phyloP scores from a whole-genome alignment of 2,797 vertebrate species.

The Lateolabrax maculatus region DNA sequence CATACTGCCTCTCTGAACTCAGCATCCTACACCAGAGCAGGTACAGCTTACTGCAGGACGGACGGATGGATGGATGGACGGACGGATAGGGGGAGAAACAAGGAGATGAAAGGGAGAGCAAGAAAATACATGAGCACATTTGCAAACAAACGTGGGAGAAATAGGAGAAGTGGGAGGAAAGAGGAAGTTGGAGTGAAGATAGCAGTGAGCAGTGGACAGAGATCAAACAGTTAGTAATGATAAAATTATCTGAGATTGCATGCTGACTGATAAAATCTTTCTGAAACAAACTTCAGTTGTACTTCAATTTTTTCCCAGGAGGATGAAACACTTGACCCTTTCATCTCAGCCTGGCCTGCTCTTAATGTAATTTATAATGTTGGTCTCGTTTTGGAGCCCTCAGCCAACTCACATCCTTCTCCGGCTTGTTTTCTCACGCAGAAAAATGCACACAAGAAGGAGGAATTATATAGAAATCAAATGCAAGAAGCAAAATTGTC shows the following conservation, averaged over 20 bases:
- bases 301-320: constrained; percentile 23
- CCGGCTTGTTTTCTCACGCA: background rate
- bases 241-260: constrained; percentile 52
- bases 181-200: constrained; percentile 2
- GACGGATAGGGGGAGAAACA: background rate
- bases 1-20: constrained; percentile 90
- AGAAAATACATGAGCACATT: background rate
- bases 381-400: constrained; percentile 2
- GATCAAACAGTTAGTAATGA: constrained; percentile 56
- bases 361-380: constrained; percentile 19
- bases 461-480: background rate
- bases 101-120: background rate
- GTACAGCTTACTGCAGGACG: constrained; percentile 85
- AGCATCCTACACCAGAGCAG: constrained; percentile 89
- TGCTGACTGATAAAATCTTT: constrained; percentile 42
- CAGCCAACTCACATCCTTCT: background rate
- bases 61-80: too few species aligned
- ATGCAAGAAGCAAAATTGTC: background rate
- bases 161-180: background rate
- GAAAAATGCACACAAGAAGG: background rate
- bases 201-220: constrained; percentile 14
- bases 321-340: constrained; percentile 37
- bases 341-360: constrained; percentile 29
- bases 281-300: constrained; percentile 35
- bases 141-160: constrained; percentile 6